A percentile compares a stretch with the other conserved stretches of the same genome.
phyloP scores from a whole-genome alignment of 2,797 vertebrate species.

The Geotria australis region DNA sequence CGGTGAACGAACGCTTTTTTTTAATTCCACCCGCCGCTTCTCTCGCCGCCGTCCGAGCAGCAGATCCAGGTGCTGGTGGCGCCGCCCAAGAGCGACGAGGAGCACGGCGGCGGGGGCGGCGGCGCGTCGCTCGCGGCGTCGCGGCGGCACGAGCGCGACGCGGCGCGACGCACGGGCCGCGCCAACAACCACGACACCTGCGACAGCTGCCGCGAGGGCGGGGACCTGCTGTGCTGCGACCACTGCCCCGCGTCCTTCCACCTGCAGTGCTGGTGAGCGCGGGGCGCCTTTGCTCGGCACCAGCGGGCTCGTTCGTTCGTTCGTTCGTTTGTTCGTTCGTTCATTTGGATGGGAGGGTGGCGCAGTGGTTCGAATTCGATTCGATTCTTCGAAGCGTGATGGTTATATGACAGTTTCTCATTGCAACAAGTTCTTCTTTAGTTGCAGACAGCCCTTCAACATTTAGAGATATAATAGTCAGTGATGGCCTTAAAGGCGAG shows the following conservation, averaged over 20 bases:
- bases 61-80: conserved; percentile 90
- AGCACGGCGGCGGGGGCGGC: conserved; percentile 34
- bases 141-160: conserved; percentile 50
- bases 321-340: too few relatives aligned
- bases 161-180: conserved; percentile 61
- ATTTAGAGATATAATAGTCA: too few relatives aligned
- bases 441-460: too few relatives aligned
- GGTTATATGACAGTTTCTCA: too few relatives aligned
- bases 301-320: not conserved
- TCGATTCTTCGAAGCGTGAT: too few relatives aligned
- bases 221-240: conserved; percentile 75
- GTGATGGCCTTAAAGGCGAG: too few relatives aligned
- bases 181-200: conserved; percentile 94
- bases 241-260: conserved; percentile 93
- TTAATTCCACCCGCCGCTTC: too few relatives aligned
- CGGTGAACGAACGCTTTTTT: too few relatives aligned
- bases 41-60: conserved; percentile 11
- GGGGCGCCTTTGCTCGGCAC: not conserved
- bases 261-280: conserved; percentile 70
- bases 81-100: conserved; percentile 41
- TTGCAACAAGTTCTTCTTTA: too few relatives aligned
- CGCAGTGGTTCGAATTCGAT: too few relatives aligned
- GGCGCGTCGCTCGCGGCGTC: conserved; percentile 44
- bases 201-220: conserved; percentile 86
- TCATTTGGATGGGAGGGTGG: too few relatives aligned